phyloP scores from a whole-genome alignment of 2,888 invertebrate genomes.

The Ophonus ardosiacus region DNA sequence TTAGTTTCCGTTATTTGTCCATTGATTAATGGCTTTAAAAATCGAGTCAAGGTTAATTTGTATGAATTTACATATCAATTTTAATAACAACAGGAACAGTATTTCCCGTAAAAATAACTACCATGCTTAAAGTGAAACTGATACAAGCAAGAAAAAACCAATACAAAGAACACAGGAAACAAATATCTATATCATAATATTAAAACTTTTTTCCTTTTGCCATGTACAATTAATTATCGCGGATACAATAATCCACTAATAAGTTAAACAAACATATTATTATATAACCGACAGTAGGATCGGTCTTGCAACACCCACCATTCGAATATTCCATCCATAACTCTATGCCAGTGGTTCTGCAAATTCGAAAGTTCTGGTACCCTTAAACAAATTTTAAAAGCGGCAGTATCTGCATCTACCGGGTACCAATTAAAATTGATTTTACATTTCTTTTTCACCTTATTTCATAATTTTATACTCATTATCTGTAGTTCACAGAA shows the following conservation, averaged over 20 bases:
- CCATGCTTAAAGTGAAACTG: background rate
- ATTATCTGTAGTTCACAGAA: no score
- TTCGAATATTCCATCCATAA: constrained; percentile 7
- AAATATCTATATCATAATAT: background rate
- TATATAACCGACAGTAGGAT: constrained; percentile 8
- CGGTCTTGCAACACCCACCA: constrained; percentile 30
- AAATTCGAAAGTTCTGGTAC: background rate
- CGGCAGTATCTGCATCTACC: no score
- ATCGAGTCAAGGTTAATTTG: background rate
- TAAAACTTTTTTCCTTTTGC: background rate
- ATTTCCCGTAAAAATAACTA: background rate
- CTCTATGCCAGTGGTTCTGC: background rate
- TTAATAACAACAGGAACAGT: background rate
- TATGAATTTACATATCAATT: background rate
- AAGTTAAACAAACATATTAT: constrained; percentile 32
- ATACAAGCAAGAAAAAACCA: background rate
- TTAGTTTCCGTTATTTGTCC: background rate
- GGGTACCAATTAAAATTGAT: no score
- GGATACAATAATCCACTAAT: constrained; percentile 33
- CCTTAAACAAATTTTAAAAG: background rate
- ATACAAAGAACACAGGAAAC: constrained; percentile 1
- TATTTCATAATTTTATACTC: no score
- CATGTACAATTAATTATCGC: constrained; percentile 16
- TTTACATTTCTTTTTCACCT: no score
- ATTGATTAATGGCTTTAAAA: background rate